Conservation (phyloP, 2,888 invertebrate species). For the Metopia argyrocephala region DNA sequence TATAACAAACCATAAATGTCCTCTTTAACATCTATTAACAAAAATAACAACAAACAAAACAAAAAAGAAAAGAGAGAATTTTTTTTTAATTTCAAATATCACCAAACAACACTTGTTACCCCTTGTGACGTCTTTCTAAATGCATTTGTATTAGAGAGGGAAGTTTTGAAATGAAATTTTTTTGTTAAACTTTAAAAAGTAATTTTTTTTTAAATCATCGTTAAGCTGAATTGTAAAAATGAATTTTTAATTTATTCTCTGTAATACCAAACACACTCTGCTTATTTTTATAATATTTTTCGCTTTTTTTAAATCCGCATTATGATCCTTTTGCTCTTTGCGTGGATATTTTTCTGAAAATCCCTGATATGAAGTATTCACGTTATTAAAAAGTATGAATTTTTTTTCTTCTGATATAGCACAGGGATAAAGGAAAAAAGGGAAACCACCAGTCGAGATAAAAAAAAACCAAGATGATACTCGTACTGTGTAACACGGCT, state of each 20-base stretch:
- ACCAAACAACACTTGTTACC: slow-evolving; percentile 51
- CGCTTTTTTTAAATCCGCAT: neutral
- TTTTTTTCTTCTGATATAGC: neutral
- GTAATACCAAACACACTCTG: slow-evolving; percentile 56
- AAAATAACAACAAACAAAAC: slow-evolving; percentile 24
- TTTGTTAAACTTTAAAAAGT: neutral
- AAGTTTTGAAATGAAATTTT: neutral
- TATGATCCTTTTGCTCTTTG: neutral
- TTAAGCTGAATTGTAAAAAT: neutral
- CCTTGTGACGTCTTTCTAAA: neutral
- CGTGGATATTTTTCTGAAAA: slow-evolving; percentile 4
- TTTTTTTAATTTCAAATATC: neutral
- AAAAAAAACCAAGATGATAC: neutral
- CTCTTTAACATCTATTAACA: slow-evolving; percentile 62
- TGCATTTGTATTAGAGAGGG: neutral
- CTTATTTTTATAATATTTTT: neutral
- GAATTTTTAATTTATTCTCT: slow-evolving; percentile 52
- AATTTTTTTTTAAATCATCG: neutral
- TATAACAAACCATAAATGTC: slow-evolving; percentile 65
- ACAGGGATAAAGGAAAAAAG: neutral
- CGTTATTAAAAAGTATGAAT: neutral
- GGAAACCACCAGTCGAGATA: slow-evolving; percentile 11
- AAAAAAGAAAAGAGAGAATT: neutral
- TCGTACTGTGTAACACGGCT: slow-evolving; percentile 22
- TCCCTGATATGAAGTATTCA: slow-evolving; percentile 45